Base-by-base conservation (phyloP, 2,888 invertebrate genomes). In the Gryllus longicercus region DNA sequence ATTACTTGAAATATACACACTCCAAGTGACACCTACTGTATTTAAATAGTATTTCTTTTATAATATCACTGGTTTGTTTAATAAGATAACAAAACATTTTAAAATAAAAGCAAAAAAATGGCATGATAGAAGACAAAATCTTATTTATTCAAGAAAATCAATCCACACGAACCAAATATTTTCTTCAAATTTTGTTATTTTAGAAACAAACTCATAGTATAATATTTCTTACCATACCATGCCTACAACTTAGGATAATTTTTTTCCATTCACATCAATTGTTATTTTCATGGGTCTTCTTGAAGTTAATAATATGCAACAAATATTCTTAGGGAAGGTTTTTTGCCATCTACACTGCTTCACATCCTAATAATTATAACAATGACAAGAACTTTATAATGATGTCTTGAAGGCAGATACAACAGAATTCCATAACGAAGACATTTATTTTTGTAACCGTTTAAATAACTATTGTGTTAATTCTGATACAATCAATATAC, bases 281-380 rank as follows among this genome's bases (percentile, higher is more conserved):
- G 79, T 74, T 50, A 74, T 79, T 76, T 79, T 76, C 79, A 79
- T 51, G 79, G 79, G 79, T 79, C 23, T 79, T 25, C 51, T 79
- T 75, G 75, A 76, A 51, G 21, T 18, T 76, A 76, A 49, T 50
- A 76, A 76, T 76, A 38, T 76, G 79, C 51, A 76, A 76, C 74
- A 79, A 25, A 76, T 76, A n/a, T 23, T 38, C 12, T 49, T 63
- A 79, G 76, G 79, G 76, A 76, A 63, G 49, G 38, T 76, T 49
- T 23, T 77, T 77, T 77, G 79, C 77, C 77, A 74, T 51, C 79
- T 77, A 79, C 74, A 38, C 25, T 76, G 79, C n/a, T 76, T 79
- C 77, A 77, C 77, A 79, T 76, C 76, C 79, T 79, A 79, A 79
- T 51, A 79, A 25, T 63, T 51, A 76, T 79, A 77, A 77, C 77